These are phyloP conservation scores for Hypotaenidia philippensis DNA, from an alignment of 2,797 vertebrate genomes.

Conservation along the genomic window DNA sequence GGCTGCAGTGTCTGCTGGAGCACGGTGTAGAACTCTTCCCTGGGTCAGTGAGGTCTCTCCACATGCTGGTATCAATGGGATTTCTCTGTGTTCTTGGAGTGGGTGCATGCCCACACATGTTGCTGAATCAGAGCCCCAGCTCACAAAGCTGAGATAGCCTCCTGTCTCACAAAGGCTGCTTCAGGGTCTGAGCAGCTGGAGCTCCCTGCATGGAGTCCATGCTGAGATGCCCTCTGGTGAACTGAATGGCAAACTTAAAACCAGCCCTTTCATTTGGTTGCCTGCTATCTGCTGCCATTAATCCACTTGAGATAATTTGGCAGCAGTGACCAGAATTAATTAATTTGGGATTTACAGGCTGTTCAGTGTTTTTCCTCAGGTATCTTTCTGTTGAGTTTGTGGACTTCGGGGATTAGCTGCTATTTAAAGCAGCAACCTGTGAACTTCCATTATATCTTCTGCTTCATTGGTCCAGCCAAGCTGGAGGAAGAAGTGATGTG, in stretches of 20 bases:
- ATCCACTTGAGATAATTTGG: background rate
- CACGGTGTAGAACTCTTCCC: background rate
- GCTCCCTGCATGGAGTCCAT: rapidly evolving
- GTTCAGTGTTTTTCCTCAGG: background rate
- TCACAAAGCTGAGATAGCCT: too few relatives aligned
- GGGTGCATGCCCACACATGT: rapidly evolving
- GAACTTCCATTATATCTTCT: background rate
- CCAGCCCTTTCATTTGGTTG: rapidly evolving
- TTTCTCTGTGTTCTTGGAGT: background rate
- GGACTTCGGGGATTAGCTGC: background rate
- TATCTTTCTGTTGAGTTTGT: background rate
- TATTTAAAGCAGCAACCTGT: slow-evolving; percentile 14
- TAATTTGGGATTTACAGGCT: slow-evolving; percentile 6
- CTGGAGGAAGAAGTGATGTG: background rate
- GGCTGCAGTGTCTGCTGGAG: background rate
- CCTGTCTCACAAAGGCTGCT: background rate
- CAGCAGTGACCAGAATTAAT: background rate
- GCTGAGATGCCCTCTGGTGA: background rate
- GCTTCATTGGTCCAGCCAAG: background rate
- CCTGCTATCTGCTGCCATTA: background rate
- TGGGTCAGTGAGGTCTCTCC: background rate
- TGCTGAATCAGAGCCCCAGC: rapidly evolving
- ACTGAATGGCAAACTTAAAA: rapidly evolving
- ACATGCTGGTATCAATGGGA: background rate
- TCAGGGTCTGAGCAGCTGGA: background rate